Percentiles rank a stretch among this genome's conserved stretches.
Evolutionary conservation across 2,797 vertebrate genomes (phyloP).

Genomic region (Ctenopoma kingsleyae): DNA sequence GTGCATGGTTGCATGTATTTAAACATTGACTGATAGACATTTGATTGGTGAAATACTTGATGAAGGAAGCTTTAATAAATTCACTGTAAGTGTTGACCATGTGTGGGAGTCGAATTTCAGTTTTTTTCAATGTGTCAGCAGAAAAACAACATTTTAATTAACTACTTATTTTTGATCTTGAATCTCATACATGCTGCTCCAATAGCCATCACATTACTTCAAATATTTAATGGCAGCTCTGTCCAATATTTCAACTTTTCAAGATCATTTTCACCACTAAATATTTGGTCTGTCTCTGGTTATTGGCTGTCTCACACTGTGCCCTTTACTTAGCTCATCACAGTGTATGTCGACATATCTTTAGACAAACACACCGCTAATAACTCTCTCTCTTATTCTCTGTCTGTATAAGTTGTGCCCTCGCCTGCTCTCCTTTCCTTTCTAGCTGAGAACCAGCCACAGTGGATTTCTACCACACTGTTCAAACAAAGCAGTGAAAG

Average conservation of each 20-base stretch:
- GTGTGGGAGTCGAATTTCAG: too few relatives aligned
- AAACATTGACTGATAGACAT: too few relatives aligned
- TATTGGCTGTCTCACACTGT: slow-evolving; percentile 61
- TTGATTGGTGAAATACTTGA: too few relatives aligned
- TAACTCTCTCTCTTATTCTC: slow-evolving; percentile 39
- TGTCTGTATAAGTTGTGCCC: slow-evolving; percentile 26
- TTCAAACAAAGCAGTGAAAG: slow-evolving; percentile 60
- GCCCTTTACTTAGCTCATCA: slow-evolving; percentile 69
- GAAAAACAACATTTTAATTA: too few relatives aligned
- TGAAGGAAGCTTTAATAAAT: too few relatives aligned
- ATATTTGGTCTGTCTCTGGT: slow-evolving; percentile 60
- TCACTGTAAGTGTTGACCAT: too few relatives aligned
- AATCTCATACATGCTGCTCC: not conserved
- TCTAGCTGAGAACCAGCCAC: slow-evolving; percentile 30
- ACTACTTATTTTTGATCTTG: not conserved
- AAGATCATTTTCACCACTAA: slow-evolving; percentile 46
- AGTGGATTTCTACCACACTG: slow-evolving; percentile 51
- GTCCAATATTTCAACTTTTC: slow-evolving; percentile 30
- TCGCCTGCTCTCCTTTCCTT: slow-evolving; percentile 5
- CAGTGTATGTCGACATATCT: slow-evolving; percentile 68
- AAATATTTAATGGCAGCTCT: slow-evolving; percentile 5
- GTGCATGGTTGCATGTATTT: too few relatives aligned
- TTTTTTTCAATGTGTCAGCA: too few relatives aligned
- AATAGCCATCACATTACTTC: not conserved
- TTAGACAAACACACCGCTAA: slow-evolving; percentile 70